These are phyloP conservation scores for Notechis scutatus DNA, from an alignment of 2,113 vertebrate genomes.

Conservation along the genomic window DNA sequence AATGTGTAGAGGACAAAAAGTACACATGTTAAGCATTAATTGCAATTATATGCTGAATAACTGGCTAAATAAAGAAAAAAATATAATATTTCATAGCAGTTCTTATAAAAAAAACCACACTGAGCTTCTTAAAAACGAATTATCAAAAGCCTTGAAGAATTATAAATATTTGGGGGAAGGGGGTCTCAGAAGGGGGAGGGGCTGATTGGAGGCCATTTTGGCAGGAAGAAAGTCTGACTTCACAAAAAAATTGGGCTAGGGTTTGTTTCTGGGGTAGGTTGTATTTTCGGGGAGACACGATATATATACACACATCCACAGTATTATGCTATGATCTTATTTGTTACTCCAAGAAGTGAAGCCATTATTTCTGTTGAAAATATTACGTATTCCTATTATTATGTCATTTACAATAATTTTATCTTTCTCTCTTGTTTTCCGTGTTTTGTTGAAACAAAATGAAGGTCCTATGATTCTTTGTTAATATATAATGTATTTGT, in stretches of 20 bases:
- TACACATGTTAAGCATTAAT: slow-evolving; percentile 10
- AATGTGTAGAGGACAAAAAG: neutral
- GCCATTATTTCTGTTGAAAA: neutral
- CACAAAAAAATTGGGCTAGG: too few species aligned
- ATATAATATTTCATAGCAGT: neutral
- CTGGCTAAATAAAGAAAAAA: neutral
- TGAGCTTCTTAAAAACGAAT: neutral
- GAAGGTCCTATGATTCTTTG: neutral
- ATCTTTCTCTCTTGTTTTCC: neutral
- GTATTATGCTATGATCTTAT: neutral
- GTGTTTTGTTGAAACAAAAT: neutral
- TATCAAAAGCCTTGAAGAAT: neutral
- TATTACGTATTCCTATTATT: neutral
- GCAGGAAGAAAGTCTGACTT: neutral
- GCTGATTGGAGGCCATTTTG: neutral
- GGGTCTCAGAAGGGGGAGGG: neutral
- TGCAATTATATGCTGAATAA: neutral
- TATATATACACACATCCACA: too few species aligned
- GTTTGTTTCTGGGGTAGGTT: too few species aligned
- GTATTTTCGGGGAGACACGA: too few species aligned
- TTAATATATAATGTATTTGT: neutral
- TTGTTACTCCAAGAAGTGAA: neutral
- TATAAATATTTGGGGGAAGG: neutral
- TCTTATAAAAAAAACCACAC: neutral
- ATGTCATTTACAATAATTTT: neutral